Base-by-base conservation (phyloP, 2,797 vertebrate genomes). In the Corythornis leucogaster region DNA sequence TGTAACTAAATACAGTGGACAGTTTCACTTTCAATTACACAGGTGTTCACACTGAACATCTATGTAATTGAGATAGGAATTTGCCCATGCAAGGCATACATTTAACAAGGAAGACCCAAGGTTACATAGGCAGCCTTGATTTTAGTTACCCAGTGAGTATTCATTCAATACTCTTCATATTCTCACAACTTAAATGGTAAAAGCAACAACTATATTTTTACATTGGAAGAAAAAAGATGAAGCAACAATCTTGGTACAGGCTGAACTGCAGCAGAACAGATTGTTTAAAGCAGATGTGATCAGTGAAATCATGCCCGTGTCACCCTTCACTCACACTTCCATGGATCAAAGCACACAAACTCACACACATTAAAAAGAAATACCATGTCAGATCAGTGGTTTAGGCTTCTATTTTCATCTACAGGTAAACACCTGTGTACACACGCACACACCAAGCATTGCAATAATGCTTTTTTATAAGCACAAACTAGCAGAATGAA, bases 1-100 rank as follows among this genome's bases (percentile, higher is more conserved):
- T 95, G 95, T 91, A 96, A 96, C 81, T 66, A 78, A 95, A 95
- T 75, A 66, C 90, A 31, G 30, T 16, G 62, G 61, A 33, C 8
- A 80, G 84, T 87, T 85, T 62, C 1, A 0, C 46, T 93, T 81
- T 86, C 80, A 64, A 2, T 68, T 40, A 74, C 92, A 91, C 95
- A 91, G 80, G 91, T 93, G 94, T 18, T 87, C 58, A 48, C 28
- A 53, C 15, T 48, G 61, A 86, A 45, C 50, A 50, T 18, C 28
- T 48, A 68, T 9, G 35, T 6, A 43, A 57, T 9, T 25, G 67
- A 64, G 73, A 80, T 1, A 68, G 61, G 64, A 85, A 86, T 71
- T 22, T 62, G 33, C 18, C 71, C 21, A 28, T 19, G 31, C 38
- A n/a, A 84, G 30, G 26, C 57, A 81, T 12, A 61, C 12, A 13